Conservation (phyloP, 1,140 invertebrate species). For the Zeugodacus cucurbitae region DNA sequence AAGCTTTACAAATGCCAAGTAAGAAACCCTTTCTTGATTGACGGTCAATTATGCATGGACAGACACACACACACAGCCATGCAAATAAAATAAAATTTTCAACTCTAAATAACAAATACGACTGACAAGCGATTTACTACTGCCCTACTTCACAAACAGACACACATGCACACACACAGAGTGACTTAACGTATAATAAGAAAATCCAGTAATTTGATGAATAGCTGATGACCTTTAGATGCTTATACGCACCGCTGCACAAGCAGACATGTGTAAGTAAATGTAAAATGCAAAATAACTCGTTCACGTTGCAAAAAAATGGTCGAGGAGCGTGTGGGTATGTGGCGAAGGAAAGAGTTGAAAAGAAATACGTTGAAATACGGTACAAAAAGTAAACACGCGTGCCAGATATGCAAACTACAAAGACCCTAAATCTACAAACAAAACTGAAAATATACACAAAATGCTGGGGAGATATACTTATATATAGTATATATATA, state of each 20-base stretch:
- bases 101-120: background rate
- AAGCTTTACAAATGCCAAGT: background rate
- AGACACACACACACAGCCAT: background rate
- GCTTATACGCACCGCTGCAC: background rate
- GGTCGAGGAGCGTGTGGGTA: too few relatives aligned
- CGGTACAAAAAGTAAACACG: background rate
- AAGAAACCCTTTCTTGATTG: background rate
- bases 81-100: background rate
- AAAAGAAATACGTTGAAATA: background rate
- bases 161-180: background rate
- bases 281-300: background rate
- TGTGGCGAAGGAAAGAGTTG: background rate
- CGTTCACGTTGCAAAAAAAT: background rate
- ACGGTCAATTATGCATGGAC: background rate
- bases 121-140: conserved; percentile 7
- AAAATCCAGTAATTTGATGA: conserved; percentile 29
- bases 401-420: background rate
- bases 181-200: conserved; percentile 12
- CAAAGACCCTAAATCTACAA: background rate
- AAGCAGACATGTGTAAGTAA: background rate
- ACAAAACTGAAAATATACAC: background rate
- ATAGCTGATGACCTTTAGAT: conserved; percentile 13
- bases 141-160: background rate
- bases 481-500: background rate
- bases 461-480: background rate